Percentiles rank a stretch among this genome's conserved stretches.
Conservation (phyloP, 2,797 vertebrate species). For the Malurus splendens region DNA sequence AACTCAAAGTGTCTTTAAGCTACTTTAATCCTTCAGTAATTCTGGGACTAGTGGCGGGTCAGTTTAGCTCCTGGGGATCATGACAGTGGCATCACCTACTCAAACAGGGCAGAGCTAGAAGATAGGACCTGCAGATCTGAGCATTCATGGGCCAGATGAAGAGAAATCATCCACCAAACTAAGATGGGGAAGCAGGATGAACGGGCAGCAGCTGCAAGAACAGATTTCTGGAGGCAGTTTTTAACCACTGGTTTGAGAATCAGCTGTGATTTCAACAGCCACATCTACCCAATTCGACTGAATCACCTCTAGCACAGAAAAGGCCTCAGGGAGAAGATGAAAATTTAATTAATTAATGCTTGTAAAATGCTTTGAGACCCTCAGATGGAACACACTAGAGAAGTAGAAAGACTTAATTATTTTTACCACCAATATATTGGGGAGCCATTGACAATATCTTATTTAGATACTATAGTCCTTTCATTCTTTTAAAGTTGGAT, state of each 20-base stretch:
- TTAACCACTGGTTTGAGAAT: not conserved
- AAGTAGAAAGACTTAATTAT: conserved; percentile 48
- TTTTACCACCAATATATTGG: not conserved
- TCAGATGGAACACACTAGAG: conserved; percentile 48
- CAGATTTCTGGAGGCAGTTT: not conserved
- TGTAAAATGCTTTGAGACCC: conserved; percentile 56
- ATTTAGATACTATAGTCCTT: not conserved
- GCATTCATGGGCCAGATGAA: not conserved
- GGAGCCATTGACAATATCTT: not conserved
- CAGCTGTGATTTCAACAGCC: conserved; percentile 29
- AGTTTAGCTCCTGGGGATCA: not conserved
- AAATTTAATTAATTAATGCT: conserved; percentile 48
- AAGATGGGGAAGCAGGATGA: not conserved
- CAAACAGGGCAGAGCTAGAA: not conserved
- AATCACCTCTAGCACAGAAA: conserved; percentile 36
- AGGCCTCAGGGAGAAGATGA: conserved; percentile 24
- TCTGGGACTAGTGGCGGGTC: not conserved
- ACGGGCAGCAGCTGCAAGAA: not conserved
- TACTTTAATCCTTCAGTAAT: not conserved
- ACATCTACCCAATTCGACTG: conserved; percentile 42
- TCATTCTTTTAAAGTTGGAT: not conserved
- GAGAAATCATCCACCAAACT: not conserved
- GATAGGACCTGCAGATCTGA: not conserved
- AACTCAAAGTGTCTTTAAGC: not conserved
- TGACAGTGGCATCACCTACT: not conserved